A percentile compares a stretch with the other conserved stretches of the same genome.
phyloP scores from a whole-genome alignment of 2,888 invertebrate genomes.

The Tyria jacobaeae region DNA sequence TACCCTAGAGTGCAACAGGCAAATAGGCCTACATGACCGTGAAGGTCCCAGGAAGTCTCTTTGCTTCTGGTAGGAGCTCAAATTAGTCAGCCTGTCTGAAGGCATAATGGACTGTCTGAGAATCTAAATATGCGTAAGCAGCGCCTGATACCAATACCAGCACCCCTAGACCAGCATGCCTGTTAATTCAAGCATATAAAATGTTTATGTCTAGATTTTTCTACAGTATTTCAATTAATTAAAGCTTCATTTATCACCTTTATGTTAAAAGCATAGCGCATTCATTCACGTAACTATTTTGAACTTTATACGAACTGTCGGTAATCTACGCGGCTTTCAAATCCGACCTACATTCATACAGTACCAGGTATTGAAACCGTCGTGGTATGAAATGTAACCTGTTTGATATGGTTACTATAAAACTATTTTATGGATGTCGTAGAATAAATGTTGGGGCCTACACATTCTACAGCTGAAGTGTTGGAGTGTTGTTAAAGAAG shows the following conservation, averaged over 20 bases:
- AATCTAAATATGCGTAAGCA: too few species aligned
- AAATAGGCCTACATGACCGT: too few species aligned
- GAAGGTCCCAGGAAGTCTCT: too few species aligned
- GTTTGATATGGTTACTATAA: constrained; percentile 4
- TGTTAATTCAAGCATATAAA: too few species aligned
- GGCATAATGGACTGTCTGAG: too few species aligned
- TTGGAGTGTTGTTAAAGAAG: background rate
- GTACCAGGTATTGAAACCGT: constrained; percentile 9
- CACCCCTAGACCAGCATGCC: too few species aligned
- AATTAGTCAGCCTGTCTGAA: too few species aligned
- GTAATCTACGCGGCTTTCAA: constrained; percentile 10
- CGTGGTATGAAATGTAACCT: constrained; percentile 9
- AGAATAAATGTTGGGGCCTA: background rate
- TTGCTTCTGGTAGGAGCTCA: too few species aligned
- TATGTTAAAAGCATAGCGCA: background rate
- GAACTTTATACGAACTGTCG: background rate
- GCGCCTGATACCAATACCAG: too few species aligned
- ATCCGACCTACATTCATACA: background rate
- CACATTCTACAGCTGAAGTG: background rate
- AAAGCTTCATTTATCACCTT: background rate
- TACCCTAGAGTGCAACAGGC: too few species aligned
- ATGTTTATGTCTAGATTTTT: background rate
- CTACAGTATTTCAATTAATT: background rate
- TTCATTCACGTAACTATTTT: background rate
- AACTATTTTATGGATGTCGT: background rate